phyloP scores from a whole-genome alignment of 2,888 invertebrate genomes.

The Apotomis capreana region DNA sequence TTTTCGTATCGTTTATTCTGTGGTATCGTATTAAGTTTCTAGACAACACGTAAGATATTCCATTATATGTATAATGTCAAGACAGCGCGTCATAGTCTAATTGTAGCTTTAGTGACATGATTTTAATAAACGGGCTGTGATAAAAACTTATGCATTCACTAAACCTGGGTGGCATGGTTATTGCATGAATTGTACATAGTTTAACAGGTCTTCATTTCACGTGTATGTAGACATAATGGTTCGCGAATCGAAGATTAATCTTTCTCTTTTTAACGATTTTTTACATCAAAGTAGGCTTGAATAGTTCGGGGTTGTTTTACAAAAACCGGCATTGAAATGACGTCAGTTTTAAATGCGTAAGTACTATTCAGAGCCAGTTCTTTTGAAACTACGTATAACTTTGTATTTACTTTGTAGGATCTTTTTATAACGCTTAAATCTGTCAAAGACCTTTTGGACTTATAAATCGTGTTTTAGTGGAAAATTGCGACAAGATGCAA shows the following conservation, averaged over 20 bases:
- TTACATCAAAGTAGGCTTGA: neutral
- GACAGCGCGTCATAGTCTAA: conserved; percentile 27
- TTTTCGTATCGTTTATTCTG: neutral
- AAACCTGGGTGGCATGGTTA: conserved; percentile 39
- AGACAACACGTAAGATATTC: no score
- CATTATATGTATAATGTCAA: neutral
- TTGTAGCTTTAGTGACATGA: conserved; percentile 48
- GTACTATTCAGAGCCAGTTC: no score
- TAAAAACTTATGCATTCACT: conserved; percentile 63
- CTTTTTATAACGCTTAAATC: no score
- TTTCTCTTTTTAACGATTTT: neutral
- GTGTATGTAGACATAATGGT: conserved; percentile 6
- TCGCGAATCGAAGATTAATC: neutral
- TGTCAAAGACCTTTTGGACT: no score
- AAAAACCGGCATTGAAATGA: neutral
- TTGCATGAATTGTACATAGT: conserved; percentile 31
- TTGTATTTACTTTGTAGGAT: no score
- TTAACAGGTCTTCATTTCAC: conserved; percentile 1
- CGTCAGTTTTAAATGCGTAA: no score
- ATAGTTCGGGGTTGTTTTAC: neutral
- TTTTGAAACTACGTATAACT: no score
- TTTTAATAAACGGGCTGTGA: conserved; percentile 76
- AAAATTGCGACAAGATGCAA: no score
- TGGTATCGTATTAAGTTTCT: neutral
- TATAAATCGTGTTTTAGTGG: no score